phyloP scores from a whole-genome alignment of 2,113 vertebrate genomes.

The Zosterops japonicus region DNA sequence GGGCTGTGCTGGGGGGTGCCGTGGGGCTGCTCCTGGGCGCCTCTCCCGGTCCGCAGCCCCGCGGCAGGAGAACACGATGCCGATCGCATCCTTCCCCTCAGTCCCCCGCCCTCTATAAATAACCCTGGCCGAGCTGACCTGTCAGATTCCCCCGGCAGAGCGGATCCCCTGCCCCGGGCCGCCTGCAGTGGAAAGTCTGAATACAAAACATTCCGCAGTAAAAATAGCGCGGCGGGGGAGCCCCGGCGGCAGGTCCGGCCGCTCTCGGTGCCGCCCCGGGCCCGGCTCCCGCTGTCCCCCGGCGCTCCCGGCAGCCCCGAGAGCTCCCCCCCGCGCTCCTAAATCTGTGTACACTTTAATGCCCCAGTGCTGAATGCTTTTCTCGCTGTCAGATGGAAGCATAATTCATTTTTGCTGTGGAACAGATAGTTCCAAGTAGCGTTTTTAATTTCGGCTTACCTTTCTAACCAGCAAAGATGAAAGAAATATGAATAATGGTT shows the following conservation, averaged over 20 bases:
- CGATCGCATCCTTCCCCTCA: neutral
- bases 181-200: conserved; percentile 73
- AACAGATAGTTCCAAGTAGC: neutral
- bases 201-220: conserved; percentile 68
- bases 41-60: neutral
- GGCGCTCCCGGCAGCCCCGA: too few relatives aligned
- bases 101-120: conserved; percentile 72
- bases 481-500: neutral
- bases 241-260: neutral
- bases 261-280: neutral
- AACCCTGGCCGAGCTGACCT: conserved; percentile 54
- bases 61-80: neutral
- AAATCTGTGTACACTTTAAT: rapidly evolving
- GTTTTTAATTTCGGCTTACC: neutral
- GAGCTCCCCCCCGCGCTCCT: neutral
- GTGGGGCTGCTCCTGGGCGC: neutral
- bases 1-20: neutral
- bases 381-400: neutral
- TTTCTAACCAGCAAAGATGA: neutral
- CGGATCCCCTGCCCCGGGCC: conserved; percentile 37
- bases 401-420: neutral
- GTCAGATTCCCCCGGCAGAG: conserved; percentile 67
- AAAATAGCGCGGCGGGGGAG: conserved; percentile 66
- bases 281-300: neutral
- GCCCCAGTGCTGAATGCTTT: neutral